These are phyloP conservation scores for Cantharis flavilabris DNA, from an alignment of 2,888 invertebrate genomes.

Conservation along the genomic window DNA sequence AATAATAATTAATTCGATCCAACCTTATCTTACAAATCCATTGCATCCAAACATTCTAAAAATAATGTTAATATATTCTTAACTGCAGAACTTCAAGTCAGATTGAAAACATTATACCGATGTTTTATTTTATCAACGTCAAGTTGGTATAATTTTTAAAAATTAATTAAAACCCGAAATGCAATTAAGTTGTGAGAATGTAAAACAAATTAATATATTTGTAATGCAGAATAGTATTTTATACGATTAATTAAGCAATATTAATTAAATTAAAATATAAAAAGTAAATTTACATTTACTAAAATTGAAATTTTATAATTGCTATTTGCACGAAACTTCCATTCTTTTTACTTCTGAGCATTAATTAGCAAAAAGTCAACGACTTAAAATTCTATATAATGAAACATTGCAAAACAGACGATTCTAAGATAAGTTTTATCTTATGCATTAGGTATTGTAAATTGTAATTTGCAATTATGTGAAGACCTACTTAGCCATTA, in stretches of 20 bases:
- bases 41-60: background rate
- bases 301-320: background rate
- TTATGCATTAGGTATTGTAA: background rate
- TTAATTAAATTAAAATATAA: background rate
- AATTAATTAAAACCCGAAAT: background rate
- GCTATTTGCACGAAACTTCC: background rate
- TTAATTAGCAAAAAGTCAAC: slow-evolving; percentile 4
- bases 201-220: background rate
- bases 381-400: background rate
- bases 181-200: background rate
- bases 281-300: background rate
- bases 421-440: background rate
- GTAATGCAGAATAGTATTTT: background rate
- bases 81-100: too few species aligned
- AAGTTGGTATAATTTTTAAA: background rate
- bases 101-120: too few species aligned
- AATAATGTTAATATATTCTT: too few species aligned
- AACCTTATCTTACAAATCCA: background rate
- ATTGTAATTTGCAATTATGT: background rate
- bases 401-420: background rate
- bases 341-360: background rate
- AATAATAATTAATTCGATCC: background rate
- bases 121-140: background rate
- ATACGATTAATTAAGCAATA: background rate
- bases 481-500: background rate